These are phyloP conservation scores for Drosophila tani DNA, from an alignment of 1,140 invertebrate genomes.

Conservation along the genomic window DNA sequence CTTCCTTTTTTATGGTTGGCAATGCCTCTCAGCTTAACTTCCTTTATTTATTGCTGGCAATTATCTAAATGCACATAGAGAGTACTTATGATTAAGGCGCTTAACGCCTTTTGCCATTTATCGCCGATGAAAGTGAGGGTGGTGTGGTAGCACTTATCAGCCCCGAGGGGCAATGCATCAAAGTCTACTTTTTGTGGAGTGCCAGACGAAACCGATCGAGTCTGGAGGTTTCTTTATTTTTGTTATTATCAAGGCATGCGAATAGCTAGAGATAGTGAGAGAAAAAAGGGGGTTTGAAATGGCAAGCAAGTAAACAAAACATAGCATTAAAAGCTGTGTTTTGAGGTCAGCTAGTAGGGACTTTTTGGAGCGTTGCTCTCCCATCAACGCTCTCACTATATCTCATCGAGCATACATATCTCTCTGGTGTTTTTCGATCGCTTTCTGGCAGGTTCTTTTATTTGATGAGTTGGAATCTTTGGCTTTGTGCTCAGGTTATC, in stretches of 20 bases:
- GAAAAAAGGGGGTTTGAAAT: constrained; percentile 9
- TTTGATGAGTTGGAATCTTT: constrained; percentile 13
- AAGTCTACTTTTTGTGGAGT: constrained; percentile 34
- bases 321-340: constrained; percentile 48
- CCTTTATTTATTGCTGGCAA: constrained; percentile 12
- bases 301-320: constrained; percentile 58
- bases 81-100: constrained; percentile 36
- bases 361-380: constrained; percentile 3
- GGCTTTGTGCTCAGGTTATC: constrained; percentile 26
- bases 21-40: too few species aligned
- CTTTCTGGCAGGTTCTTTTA: constrained; percentile 50
- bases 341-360: constrained; percentile 48
- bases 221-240: constrained; percentile 36
- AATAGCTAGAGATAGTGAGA: constrained; percentile 2
- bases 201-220: constrained; percentile 39
- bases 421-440: constrained; percentile 19
- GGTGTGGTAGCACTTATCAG: constrained; percentile 27
- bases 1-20: too few species aligned
- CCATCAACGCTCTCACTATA: not conserved
- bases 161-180: constrained; percentile 37
- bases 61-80: constrained; percentile 34
- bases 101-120: constrained; percentile 33
- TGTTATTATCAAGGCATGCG: constrained; percentile 30
- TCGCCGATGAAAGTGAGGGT: constrained; percentile 46
- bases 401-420: not conserved